phyloP scores from a whole-genome alignment of 1,140 invertebrate genomes.

The Eufriesea mexicana region DNA sequence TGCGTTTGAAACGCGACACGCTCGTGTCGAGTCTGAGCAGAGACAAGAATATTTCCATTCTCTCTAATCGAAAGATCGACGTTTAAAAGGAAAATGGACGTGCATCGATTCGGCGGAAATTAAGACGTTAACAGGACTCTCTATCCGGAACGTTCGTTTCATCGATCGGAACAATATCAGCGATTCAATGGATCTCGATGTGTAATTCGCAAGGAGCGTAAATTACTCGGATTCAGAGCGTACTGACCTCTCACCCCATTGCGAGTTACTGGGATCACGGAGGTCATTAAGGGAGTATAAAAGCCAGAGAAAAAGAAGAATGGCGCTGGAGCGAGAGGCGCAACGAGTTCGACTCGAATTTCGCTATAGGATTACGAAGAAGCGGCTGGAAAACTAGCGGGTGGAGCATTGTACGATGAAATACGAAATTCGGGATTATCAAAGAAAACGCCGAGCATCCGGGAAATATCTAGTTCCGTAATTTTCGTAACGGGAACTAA shows the following conservation, averaged over 20 bases:
- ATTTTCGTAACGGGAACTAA: too few species aligned
- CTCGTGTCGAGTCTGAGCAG: too few species aligned
- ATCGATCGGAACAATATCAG: not conserved
- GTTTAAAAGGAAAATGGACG: not conserved
- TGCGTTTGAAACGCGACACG: too few species aligned
- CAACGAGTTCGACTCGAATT: not conserved
- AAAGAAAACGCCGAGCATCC: not conserved
- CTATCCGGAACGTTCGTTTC: not conserved
- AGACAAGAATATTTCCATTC: not conserved
- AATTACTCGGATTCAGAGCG: conserved; percentile 48
- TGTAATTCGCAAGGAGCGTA: not conserved
- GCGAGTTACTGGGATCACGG: conserved; percentile 38
- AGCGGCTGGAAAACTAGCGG: not conserved
- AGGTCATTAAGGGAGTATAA: conserved; percentile 58
- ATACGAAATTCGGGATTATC: not conserved
- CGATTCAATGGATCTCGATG: conserved; percentile 17
- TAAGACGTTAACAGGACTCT: not conserved
- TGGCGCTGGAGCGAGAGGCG: too few species aligned
- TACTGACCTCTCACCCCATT: conserved; percentile 24
- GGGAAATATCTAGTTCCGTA: too few species aligned
- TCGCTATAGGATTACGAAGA: not conserved
- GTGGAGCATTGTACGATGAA: not conserved
- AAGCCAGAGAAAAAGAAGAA: conserved; percentile 36
- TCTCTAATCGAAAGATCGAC: not conserved
- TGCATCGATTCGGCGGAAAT: not conserved